Evolutionary conservation across 2,797 vertebrate species (phyloP), one percentile per base, ranked within the genome.

Genomic region (Gymnoscopelus braueri): DNA sequence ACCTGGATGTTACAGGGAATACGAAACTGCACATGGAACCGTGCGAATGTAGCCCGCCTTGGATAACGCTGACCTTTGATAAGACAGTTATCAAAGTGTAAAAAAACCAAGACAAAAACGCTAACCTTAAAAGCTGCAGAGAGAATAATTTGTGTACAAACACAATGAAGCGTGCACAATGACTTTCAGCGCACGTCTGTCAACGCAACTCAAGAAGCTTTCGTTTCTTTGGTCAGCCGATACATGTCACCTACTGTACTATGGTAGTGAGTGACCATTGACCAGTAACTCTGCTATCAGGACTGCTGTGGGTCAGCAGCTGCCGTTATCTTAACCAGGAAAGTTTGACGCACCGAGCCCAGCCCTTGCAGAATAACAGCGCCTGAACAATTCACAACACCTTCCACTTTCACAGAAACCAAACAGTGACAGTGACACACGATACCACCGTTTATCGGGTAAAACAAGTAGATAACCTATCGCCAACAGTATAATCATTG

Each of bases 1-100:
- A 35, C 51, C 47, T 75, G 29, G 56, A 19, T 78, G 60, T 88
- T 86, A 83, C 69, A 78, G 67, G 71, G 60, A 89, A 86, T 81
- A 80, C 63, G 77, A 77, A 83, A 51, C 61, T 7, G 58, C 78
- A 80, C 61, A 67, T 71, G 76, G 61, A 60, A 19, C 58, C 35
- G 32, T n/a, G 26, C 14, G 10, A 70, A 54, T 10, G 1, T 54
- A 67, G 32, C 67, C 1, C 39, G 10, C 39, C 39, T 44, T 67
- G 60, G 57, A 71, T 53, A 74, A 80, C 29, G 57, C 4, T 76
- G 77, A 74, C 58, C 72, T 82, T 73, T 76, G 75, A 85, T 72
- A 81, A 77, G 78, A 56, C 12, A 1, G 13, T 11, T 12, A 24
- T 10, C 15, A 13, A 60, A 14, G 39, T 9, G n/a, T 52, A 23